Evolutionary conservation across 2,113 vertebrate species (phyloP).

Genomic region (Pagrus major): DNA sequence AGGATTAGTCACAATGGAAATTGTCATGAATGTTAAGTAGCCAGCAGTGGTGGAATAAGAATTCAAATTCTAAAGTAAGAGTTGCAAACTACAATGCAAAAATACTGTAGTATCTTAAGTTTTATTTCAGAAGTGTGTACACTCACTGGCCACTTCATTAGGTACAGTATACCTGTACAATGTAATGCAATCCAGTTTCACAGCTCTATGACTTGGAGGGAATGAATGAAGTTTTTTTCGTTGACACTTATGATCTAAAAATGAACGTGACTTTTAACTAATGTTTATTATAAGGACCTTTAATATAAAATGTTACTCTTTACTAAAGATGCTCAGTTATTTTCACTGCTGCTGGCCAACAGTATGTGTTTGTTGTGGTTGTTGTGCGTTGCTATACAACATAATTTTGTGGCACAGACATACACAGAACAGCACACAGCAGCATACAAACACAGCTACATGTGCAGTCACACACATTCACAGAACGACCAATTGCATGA

Average conservation of each 20-base stretch:
- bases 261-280: too few relatives aligned
- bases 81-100: conserved; percentile 12
- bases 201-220: too few relatives aligned
- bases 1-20: conserved; percentile 62
- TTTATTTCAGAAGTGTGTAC: not conserved
- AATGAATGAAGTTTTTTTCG: too few relatives aligned
- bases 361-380: not conserved
- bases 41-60: conserved; percentile 8
- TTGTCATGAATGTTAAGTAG: conserved; percentile 66
- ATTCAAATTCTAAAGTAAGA: conserved; percentile 29
- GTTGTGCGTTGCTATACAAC: not conserved
- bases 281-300: too few relatives aligned
- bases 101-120: not conserved
- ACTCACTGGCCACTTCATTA: too few relatives aligned
- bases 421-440: conserved; percentile 8
- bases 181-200: too few relatives aligned
- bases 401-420: not conserved
- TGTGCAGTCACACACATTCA: conserved; percentile 30
- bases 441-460: conserved; percentile 27
- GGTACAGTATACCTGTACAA: too few relatives aligned
- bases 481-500: conserved; percentile 50
- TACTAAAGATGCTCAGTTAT: not conserved
- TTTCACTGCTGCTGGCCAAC: not conserved
- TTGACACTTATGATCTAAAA: too few relatives aligned
- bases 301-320: too few relatives aligned